These are phyloP conservation scores for Brachynemurus nebulosus DNA, from an alignment of 2,888 invertebrate genomes.

Conservation along the genomic window DNA sequence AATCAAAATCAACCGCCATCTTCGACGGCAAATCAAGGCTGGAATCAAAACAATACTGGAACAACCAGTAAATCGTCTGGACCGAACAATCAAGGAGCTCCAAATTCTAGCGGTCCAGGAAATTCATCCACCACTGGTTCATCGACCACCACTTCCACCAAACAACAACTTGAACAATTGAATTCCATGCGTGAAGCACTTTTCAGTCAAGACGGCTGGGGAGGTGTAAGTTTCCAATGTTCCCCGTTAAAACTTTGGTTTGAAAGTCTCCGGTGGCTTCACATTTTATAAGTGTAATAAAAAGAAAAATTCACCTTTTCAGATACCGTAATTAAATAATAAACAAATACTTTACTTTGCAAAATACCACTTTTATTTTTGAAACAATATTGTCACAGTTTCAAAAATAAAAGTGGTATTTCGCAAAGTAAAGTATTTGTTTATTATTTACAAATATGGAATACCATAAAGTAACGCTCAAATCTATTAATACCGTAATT, in stretches of 20 bases:
- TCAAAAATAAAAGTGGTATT: too few species aligned
- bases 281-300: too few species aligned
- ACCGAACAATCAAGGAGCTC: slow-evolving; percentile 33
- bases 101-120: slow-evolving; percentile 31
- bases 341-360: too few species aligned
- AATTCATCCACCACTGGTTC: slow-evolving; percentile 24
- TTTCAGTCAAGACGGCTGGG: slow-evolving; percentile 88
- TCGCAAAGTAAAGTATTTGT: too few species aligned
- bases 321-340: neutral
- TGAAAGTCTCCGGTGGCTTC: neutral
- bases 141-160: slow-evolving; percentile 48
- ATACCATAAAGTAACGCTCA: too few species aligned
- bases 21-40: slow-evolving; percentile 27
- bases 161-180: slow-evolving; percentile 73
- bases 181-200: slow-evolving; percentile 84
- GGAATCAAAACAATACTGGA: slow-evolving; percentile 23
- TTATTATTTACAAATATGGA: too few species aligned
- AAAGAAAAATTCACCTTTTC: neutral
- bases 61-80: slow-evolving; percentile 18
- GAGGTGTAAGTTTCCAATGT: slow-evolving; percentile 57
- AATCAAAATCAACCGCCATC: slow-evolving; percentile 34
- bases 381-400: too few species aligned
- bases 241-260: neutral
- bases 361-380: too few species aligned
- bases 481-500: too few species aligned